Conservation (phyloP, 2,113 vertebrate genomes). For the Symphodus melops region DNA sequence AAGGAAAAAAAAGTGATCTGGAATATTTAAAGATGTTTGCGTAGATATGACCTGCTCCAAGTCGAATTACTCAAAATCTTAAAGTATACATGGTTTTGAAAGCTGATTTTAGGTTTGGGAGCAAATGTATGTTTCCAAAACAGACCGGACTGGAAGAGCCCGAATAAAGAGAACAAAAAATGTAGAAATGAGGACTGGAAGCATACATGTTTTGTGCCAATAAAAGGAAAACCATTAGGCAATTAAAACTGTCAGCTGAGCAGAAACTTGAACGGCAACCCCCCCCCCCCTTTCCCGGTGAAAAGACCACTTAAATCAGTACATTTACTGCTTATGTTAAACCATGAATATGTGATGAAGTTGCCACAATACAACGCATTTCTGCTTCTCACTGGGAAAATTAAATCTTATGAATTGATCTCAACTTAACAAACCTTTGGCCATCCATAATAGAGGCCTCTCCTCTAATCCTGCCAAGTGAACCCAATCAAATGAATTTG, state of each 20-base stretch:
- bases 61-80: background rate
- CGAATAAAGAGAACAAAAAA: conserved; percentile 30
- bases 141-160: conserved; percentile 25
- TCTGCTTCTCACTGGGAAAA: conserved; percentile 98
- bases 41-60: background rate
- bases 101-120: background rate
- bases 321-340: conserved; percentile 99
- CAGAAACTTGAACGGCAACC: conserved; percentile 83
- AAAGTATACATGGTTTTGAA: background rate
- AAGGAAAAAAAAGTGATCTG: background rate
- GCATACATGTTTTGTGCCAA: conserved; percentile 69
- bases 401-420: conserved; percentile 99
- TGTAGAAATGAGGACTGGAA: conserved; percentile 56
- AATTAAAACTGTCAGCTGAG: conserved; percentile 98
- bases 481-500: conserved; percentile 99
- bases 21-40: background rate
- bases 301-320: conserved; percentile 99
- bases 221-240: conserved; percentile 87
- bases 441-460: conserved; percentile 92
- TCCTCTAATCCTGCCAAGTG: conserved; percentile 97
- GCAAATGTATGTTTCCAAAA: background rate
- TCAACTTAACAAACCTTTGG: conserved; percentile 98
- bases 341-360: conserved; percentile 99
- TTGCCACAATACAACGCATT: conserved; percentile 96
- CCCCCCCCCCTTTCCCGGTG: conserved; percentile 53